A percentile compares a stretch with the other conserved stretches of the same genome.
Conservation (phyloP, 2,888 invertebrate species). For the Caradrina kadenii region DNA sequence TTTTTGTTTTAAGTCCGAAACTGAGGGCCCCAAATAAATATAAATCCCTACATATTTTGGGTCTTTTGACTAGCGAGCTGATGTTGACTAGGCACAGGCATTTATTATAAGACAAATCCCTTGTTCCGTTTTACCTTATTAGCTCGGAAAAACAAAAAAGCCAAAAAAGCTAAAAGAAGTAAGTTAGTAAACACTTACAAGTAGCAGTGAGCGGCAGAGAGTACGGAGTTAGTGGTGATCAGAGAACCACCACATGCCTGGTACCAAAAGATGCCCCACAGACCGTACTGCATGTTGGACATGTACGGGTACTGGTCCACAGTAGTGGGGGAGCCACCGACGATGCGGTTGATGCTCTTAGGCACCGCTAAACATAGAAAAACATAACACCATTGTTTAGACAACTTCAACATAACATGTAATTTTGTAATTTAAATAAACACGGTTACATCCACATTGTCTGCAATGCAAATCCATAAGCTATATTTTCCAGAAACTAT, state of each 20-base stretch:
- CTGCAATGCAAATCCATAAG: too few relatives aligned
- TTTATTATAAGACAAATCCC: too few relatives aligned
- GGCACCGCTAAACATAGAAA: slow-evolving; percentile 69
- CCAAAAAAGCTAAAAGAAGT: too few relatives aligned
- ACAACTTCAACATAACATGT: neutral
- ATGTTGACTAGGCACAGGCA: too few relatives aligned
- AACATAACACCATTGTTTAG: neutral
- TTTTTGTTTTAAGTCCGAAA: too few relatives aligned
- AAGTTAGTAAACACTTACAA: slow-evolving; percentile 66
- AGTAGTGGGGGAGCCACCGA: slow-evolving; percentile 73
- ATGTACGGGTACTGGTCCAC: slow-evolving; percentile 77
- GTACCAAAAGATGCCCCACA: slow-evolving; percentile 67
- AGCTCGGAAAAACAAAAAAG: too few relatives aligned
- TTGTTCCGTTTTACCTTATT: too few relatives aligned
- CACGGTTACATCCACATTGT: too few relatives aligned
- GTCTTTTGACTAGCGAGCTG: too few relatives aligned
- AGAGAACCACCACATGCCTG: slow-evolving; percentile 76
- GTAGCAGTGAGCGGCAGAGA: slow-evolving; percentile 80
- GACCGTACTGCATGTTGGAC: slow-evolving; percentile 74
- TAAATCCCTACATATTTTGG: too few relatives aligned
- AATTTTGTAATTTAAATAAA: neutral
- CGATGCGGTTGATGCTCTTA: slow-evolving; percentile 69
- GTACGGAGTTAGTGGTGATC: slow-evolving; percentile 66
- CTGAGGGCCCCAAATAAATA: too few relatives aligned
- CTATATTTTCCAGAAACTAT: too few relatives aligned